phyloP scores from a whole-genome alignment of 2,888 invertebrate species.

The Macroteleia sp. region DNA sequence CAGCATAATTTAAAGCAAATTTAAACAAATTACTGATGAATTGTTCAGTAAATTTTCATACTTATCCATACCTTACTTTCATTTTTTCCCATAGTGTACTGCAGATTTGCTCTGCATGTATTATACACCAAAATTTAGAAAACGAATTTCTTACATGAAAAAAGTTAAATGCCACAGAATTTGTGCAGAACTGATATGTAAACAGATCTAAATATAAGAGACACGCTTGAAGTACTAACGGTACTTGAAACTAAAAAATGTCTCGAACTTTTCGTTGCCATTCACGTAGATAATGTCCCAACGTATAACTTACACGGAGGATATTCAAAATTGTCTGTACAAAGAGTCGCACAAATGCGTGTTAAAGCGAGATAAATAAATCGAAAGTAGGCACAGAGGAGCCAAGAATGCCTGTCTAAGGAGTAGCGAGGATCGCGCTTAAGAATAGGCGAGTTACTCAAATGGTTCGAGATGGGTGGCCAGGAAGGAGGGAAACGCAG shows the following conservation, averaged over 20 bases:
- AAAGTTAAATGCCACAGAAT: no score
- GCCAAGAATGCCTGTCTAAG: constrained; percentile 56
- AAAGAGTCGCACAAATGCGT: constrained; percentile 33
- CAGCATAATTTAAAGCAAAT: no score
- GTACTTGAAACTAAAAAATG: constrained; percentile 1
- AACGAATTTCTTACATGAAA: no score
- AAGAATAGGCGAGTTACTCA: constrained; percentile 75
- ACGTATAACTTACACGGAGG: constrained; percentile 8
- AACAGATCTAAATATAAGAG: no score
- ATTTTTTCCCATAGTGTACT: no score
- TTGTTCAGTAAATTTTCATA: no score
- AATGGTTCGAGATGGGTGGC: constrained; percentile 54
- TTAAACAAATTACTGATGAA: no score
- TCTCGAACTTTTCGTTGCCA: constrained; percentile 4
- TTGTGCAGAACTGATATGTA: no score
- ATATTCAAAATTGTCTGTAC: constrained; percentile 27
- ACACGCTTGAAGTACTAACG: no score
- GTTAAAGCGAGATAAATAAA: constrained; percentile 54
- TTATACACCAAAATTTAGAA: no score
- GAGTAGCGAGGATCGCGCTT: constrained; percentile 75
- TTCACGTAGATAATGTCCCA: not conserved
- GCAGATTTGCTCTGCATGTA: no score
- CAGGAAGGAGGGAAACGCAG: constrained; percentile 62
- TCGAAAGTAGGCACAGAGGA: constrained; percentile 37
- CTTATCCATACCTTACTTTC: no score